These are phyloP conservation scores for Trisateles emortualis DNA, from an alignment of 2,888 invertebrate genomes.

Conservation along the genomic window DNA sequence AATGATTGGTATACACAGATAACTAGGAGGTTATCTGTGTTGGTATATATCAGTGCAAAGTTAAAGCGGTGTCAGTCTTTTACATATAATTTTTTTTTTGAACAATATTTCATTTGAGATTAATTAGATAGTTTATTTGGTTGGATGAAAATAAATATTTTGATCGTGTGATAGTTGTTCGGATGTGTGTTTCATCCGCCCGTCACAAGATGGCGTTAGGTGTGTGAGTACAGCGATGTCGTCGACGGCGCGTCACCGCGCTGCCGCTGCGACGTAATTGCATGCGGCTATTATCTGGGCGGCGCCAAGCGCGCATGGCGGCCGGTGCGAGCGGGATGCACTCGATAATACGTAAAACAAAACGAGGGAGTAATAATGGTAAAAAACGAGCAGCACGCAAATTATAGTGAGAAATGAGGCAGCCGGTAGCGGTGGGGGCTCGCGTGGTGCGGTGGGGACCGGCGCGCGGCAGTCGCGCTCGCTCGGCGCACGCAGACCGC, in stretches of 20 bases:
- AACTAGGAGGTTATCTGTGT: too few relatives aligned
- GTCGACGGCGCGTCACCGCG: constrained; percentile 46
- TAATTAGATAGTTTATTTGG: neutral
- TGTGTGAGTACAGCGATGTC: constrained; percentile 44
- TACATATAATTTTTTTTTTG: too few relatives aligned
- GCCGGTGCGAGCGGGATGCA: constrained; percentile 87
- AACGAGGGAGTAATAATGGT: constrained; percentile 87
- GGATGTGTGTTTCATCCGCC: constrained; percentile 54
- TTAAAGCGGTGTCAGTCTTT: too few relatives aligned
- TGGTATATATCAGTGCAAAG: too few relatives aligned
- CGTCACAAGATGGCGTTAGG: constrained; percentile 79
- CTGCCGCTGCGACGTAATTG: constrained; percentile 75
- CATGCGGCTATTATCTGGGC: constrained; percentile 85
- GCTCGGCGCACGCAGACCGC: constrained; percentile 80
- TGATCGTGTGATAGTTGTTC: neutral
- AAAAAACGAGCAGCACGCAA: constrained; percentile 87
- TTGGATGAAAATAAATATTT: neutral
- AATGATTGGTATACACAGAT: too few relatives aligned
- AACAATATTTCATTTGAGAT: neutral
- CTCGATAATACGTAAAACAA: constrained; percentile 87
- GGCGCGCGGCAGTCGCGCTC: constrained; percentile 79
- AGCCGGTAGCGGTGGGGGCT: constrained; percentile 86
- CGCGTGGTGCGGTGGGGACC: constrained; percentile 74
- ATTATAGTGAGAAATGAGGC: constrained; percentile 87
- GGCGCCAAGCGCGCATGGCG: constrained; percentile 84